Evolutionary conservation across 1,140 invertebrate genomes (phyloP).

Genomic region (Drosophila pallidifrons): DNA sequence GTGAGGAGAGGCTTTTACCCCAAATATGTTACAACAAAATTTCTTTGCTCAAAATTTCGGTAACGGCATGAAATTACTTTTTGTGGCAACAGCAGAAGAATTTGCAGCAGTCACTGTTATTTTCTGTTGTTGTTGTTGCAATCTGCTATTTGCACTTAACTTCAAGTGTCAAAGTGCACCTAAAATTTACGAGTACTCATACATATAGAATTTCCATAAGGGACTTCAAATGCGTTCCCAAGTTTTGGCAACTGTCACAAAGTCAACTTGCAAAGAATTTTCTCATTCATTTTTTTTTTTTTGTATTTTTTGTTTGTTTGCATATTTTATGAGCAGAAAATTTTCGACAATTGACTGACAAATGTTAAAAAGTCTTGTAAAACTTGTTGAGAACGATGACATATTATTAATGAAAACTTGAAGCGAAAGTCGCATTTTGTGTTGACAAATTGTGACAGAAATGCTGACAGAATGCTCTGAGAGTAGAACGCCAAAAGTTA

Average conservation of each 20-base stretch:
- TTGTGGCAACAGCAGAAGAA: slow-evolving; percentile 45
- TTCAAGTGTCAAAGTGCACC: slow-evolving; percentile 55
- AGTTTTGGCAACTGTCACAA: slow-evolving; percentile 43
- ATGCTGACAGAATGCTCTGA: slow-evolving; percentile 37
- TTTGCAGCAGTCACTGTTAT: slow-evolving; percentile 1
- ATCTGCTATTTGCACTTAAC: slow-evolving; percentile 37
- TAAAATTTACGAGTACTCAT: neutral
- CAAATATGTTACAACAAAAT: slow-evolving; percentile 66
- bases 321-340: slow-evolving; percentile 28
- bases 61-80: slow-evolving; percentile 67
- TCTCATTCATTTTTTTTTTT: neutral
- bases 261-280: slow-evolving; percentile 32
- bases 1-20: slow-evolving; percentile 3
- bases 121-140: slow-evolving; percentile 24
- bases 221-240: slow-evolving; percentile 13
- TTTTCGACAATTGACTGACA: slow-evolving; percentile 63
- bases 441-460: slow-evolving; percentile 40
- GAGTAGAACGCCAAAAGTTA: slow-evolving; percentile 39
- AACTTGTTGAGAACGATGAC: slow-evolving; percentile 45
- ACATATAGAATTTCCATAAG: slow-evolving; percentile 29
- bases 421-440: slow-evolving; percentile 2
- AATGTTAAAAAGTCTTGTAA: slow-evolving; percentile 42
- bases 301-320: slow-evolving; percentile 14
- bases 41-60: slow-evolving; percentile 55
- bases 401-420: slow-evolving; percentile 67